A percentile compares a stretch with the other conserved stretches of the same genome.
Evolutionary conservation across 1,140 invertebrate species (phyloP).

Genomic region (Drosophila santomea): DNA sequence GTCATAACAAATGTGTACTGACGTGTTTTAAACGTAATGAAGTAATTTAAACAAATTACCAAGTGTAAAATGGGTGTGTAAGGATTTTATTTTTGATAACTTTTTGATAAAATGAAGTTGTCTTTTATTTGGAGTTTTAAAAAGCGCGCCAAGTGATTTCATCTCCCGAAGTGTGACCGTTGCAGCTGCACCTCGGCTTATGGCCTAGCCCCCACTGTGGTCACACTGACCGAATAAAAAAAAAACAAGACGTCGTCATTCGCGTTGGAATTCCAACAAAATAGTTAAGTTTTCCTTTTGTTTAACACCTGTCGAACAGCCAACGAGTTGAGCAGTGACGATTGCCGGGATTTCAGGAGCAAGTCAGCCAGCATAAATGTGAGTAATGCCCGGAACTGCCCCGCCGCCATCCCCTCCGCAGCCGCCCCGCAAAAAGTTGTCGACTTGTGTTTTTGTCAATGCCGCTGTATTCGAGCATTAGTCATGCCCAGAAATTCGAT

Average conservation of each 20-base stretch:
- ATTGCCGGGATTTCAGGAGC: constrained; percentile 25
- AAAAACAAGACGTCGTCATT: constrained; percentile 53
- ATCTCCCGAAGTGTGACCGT: neutral
- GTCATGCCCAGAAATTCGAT: constrained; percentile 58
- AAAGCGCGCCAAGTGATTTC: neutral
- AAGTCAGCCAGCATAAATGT: constrained; percentile 47
- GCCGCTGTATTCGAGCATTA: constrained; percentile 47
- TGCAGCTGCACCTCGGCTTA: neutral
- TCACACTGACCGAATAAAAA: constrained; percentile 18
- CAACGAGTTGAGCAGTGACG: constrained; percentile 6
- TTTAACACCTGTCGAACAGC: constrained; percentile 15
- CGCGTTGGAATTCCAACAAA: constrained; percentile 43
- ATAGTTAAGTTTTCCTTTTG: constrained; percentile 45
- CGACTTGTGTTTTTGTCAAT: constrained; percentile 64
- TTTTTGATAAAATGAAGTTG: too few species aligned
- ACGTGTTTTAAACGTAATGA: too few species aligned
- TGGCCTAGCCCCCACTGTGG: neutral
- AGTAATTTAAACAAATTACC: too few species aligned
- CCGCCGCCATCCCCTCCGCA: neutral
- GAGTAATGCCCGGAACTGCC: constrained; percentile 43
- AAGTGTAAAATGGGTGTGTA: too few species aligned
- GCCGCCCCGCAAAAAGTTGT: constrained; percentile 5
- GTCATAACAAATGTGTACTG: too few species aligned
- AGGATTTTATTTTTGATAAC: too few species aligned
- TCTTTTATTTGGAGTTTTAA: neutral